These are phyloP conservation scores for Ornithorhynchus anatinus DNA, from an alignment of 2,113 vertebrate species.

Conservation along the genomic window DNA sequence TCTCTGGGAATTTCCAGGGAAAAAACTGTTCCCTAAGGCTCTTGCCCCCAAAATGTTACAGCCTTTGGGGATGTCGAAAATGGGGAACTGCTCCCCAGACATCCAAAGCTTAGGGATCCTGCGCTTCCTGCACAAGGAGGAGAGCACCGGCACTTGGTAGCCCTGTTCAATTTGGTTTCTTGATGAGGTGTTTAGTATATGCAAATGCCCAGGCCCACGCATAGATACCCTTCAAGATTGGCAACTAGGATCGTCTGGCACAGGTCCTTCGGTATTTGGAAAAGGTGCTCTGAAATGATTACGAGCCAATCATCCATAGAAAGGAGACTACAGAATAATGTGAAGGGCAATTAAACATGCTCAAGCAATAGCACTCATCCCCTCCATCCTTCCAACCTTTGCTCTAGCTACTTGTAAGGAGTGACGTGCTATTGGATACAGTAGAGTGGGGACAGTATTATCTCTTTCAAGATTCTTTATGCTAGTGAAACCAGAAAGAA, in stretches of 20 bases:
- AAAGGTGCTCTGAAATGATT: slow-evolving; percentile 42
- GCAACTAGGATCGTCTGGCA: background rate
- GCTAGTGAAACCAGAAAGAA: slow-evolving; percentile 48
- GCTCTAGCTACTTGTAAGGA: slow-evolving; percentile 37
- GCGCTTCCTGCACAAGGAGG: no score
- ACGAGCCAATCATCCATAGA: slow-evolving; percentile 44
- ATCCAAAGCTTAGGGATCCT: no score
- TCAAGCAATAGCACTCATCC: slow-evolving; percentile 47
- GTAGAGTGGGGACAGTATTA: slow-evolving; percentile 37
- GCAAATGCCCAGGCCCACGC: no score
- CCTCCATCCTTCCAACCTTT: slow-evolving; percentile 29
- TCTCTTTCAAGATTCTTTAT: slow-evolving; percentile 49
- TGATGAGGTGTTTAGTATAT: no score
- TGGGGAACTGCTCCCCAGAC: no score
- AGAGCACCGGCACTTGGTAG: no score
- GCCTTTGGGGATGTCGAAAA: no score
- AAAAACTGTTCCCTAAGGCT: no score
- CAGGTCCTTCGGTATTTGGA: slow-evolving; percentile 15
- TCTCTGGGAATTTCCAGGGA: no score
- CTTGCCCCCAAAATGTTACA: no score
- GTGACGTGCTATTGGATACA: slow-evolving; percentile 29
- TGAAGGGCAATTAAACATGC: slow-evolving; percentile 64
- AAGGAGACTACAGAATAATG: slow-evolving; percentile 37
- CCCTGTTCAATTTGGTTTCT: no score
- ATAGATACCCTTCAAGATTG: no score